These are phyloP conservation scores for Callinectes sapidus DNA, from an alignment of 2,888 invertebrate genomes.

Conservation along the genomic window DNA sequence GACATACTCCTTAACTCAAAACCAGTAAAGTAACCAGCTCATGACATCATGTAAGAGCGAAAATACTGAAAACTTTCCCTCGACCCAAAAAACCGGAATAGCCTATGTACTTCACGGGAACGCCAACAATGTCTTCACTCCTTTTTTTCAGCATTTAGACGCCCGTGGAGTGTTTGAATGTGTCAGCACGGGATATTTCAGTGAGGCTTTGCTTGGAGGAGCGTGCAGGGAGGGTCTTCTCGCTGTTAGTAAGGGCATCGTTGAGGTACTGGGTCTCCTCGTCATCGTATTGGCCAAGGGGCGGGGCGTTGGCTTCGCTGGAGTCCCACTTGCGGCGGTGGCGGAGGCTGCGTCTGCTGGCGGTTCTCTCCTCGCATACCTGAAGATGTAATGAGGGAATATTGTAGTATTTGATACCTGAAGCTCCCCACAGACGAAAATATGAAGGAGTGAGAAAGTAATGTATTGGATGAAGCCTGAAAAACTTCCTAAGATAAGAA, in stretches of 20 bases:
- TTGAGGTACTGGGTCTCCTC: conserved; percentile 65
- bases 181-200: conserved; percentile 49
- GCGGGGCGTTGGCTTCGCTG: conserved; percentile 56
- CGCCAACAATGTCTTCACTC: background rate
- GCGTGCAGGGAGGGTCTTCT: conserved; percentile 50
- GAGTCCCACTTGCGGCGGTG: conserved; percentile 49
- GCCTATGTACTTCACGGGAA: background rate
- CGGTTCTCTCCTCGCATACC: conserved; percentile 61
- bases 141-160: conserved; percentile 22
- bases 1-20: background rate
- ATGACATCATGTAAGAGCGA: background rate
- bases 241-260: conserved; percentile 64
- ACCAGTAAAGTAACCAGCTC: background rate
- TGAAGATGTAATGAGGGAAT: background rate
- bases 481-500: too few species aligned
- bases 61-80: background rate
- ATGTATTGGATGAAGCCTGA: too few species aligned
- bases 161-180: conserved; percentile 65
- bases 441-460: background rate
- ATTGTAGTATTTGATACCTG: background rate
- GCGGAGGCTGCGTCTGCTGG: conserved; percentile 57
- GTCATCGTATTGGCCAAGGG: conserved; percentile 58
- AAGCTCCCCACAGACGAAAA: background rate
- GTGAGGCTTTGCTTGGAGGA: conserved; percentile 56
- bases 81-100: background rate